Evolutionary conservation across 2,113 vertebrate species (phyloP), one percentile per base, ranked within the genome.

Genomic region (Psettodes erumei): DNA sequence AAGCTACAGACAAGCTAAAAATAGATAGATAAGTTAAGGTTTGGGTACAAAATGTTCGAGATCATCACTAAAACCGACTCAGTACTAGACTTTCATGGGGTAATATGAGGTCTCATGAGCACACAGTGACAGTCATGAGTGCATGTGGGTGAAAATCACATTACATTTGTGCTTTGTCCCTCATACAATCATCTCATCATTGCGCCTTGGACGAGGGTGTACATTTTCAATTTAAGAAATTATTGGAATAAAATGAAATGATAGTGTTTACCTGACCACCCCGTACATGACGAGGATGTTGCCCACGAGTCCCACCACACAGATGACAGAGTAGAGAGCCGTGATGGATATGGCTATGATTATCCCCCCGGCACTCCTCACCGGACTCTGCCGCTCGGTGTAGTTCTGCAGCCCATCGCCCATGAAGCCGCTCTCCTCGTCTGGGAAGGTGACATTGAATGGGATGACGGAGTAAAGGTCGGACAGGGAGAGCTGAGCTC

Each of bases 241-340:
- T n/a, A n/a, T n/a, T n/a, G n/a, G n/a, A n/a, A n/a, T 35, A 25
- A 11, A 32, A 11, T 2, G 3, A 30, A 35, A 4, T 13, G 15
- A 8, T 1, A 43, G 9, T n/a, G 32, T 94, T 94, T 95, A 97
- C 97, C 97, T 95, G 81, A 98, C 93, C 73, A 98, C 97, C 69
- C 96, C 96, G 51, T 97, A 98, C 96, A 97, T 98, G 66, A 98
- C 96, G 15, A 98, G 94, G 37, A 97, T 45, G 89, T 98, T 98
- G 51, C 96, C 97, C 85, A 98, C 89, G 8, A 98, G 96, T 87
- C 97, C 97, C 90, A 98, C 96, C 40, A 96, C 95, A 76, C 96
- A 98, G 65, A 98, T 96, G 1, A 95, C 93, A 0, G 96, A 96
- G 90, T 98, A 98, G 21, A 98, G 95, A 5, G 96, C 95, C 0